phyloP scores from a whole-genome alignment of 1,140 invertebrate genomes.

The Gryllus bimaculatus region DNA sequence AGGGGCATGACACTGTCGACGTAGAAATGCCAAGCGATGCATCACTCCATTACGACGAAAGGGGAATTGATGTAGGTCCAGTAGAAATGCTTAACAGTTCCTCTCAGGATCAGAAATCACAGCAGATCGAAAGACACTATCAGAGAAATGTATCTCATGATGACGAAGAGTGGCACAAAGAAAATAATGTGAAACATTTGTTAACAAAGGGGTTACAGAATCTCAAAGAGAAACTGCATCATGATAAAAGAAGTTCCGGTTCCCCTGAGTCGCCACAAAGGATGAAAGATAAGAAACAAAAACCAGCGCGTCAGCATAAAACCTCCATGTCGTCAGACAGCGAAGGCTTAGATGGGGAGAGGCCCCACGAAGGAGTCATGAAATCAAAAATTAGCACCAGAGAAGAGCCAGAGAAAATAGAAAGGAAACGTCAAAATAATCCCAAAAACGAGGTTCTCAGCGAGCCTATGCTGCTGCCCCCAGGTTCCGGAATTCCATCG shows the following conservation, averaged over 20 bases:
- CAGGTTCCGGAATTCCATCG: constrained; percentile 17
- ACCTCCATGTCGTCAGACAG: background rate
- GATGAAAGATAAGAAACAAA: background rate
- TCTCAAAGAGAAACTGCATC: constrained; percentile 18
- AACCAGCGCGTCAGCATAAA: background rate
- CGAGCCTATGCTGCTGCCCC: background rate
- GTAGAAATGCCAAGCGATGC: background rate
- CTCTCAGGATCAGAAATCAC: background rate
- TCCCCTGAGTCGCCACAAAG: background rate
- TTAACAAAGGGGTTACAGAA: constrained; percentile 19
- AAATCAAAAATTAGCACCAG: background rate
- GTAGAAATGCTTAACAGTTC: background rate
- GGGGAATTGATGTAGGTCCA: constrained; percentile 19
- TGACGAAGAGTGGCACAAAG: constrained; percentile 4
- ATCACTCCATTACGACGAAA: constrained; percentile 13
- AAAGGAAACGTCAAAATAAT: background rate
- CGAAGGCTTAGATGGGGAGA: background rate
- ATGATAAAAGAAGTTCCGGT: constrained; percentile 16
- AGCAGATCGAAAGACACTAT: constrained; percentile 1
- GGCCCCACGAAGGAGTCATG: background rate
- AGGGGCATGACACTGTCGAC: constrained; percentile 4
- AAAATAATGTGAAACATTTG: constrained; percentile 17
- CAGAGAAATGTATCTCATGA: background rate
- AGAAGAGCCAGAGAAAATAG: constrained; percentile 11
- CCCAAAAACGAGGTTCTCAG: background rate